Evolutionary conservation across 1,140 invertebrate genomes (phyloP).

Genomic region (Nephotettix cincticeps): DNA sequence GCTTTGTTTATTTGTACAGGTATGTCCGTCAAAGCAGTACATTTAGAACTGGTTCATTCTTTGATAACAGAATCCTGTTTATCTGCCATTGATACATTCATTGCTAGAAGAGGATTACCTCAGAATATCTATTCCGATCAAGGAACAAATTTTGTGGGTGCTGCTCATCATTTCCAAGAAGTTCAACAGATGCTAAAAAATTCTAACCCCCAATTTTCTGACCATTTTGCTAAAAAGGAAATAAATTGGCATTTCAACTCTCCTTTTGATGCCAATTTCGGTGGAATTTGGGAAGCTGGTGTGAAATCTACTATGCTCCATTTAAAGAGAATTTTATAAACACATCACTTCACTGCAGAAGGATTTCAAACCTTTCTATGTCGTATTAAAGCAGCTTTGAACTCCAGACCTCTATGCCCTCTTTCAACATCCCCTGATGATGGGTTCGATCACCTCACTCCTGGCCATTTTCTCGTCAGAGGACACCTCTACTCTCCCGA

Average conservation of each 20-base stretch:
- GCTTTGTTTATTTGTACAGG: constrained; percentile 42
- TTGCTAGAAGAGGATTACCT: constrained; percentile 42
- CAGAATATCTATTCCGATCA: constrained; percentile 43
- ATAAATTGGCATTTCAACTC: constrained; percentile 51
- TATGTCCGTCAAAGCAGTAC: constrained; percentile 41
- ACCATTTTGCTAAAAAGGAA: constrained; percentile 23
- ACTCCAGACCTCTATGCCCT: constrained; percentile 28
- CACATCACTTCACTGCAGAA: constrained; percentile 34
- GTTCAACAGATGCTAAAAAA: neutral
- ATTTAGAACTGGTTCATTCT: constrained; percentile 43
- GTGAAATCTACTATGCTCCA: constrained; percentile 48
- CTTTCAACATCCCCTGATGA: neutral
- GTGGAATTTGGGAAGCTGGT: constrained; percentile 48
- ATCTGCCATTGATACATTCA: constrained; percentile 44
- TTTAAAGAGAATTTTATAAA: constrained; percentile 39
- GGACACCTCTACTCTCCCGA: neutral
- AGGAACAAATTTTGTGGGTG: constrained; percentile 48
- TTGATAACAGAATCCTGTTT: constrained; percentile 40
- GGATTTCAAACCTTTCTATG: constrained; percentile 32
- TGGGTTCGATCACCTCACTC: neutral
- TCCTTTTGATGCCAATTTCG: constrained; percentile 47
- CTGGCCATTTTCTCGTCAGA: neutral
- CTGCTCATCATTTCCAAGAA: constrained; percentile 22
- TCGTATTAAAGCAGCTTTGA: constrained; percentile 39
- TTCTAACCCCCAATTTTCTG: neutral